Evolutionary conservation across 2,113 vertebrate species (phyloP).

Genomic region (Crotalus tigris): DNA sequence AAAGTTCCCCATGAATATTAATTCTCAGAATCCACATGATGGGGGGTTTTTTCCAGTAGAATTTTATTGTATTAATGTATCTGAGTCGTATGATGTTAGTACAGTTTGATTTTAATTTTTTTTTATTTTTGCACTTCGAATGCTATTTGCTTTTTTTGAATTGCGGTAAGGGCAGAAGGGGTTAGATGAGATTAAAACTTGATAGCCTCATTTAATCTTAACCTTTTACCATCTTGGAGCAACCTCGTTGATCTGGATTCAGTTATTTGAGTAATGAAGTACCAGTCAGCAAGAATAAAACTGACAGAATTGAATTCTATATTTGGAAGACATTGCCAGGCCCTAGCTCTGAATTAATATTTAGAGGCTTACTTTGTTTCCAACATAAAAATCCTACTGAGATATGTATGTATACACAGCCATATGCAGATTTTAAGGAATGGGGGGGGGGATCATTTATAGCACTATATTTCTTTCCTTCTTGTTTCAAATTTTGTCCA

Average conservation of each 20-base stretch:
- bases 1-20: not conserved
- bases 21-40: not conserved
- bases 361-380: not conserved
- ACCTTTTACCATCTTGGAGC: conserved; percentile 11
- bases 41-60: not conserved
- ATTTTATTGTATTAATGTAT: not conserved
- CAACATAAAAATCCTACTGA: not conserved
- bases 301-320: conserved; percentile 11
- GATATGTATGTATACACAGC: not conserved
- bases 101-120: not conserved
- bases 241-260: not conserved
- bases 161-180: not conserved
- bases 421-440: not conserved
- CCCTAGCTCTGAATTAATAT: not conserved
- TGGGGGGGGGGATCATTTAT: not conserved
- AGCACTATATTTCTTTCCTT: not conserved
- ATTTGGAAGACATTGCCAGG: not conserved
- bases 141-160: conserved; percentile 39
- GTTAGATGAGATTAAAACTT: not conserved
- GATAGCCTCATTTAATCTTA: conserved; percentile 1
- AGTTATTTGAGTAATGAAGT: conserved; percentile 4
- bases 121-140: conserved; percentile 29
- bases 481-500: not conserved
- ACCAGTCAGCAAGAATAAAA: conserved; percentile 1
- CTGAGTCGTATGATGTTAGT: not conserved